These are phyloP conservation scores for Paraescarpia echinospica DNA, from an alignment of 1,140 invertebrate species.

Conservation along the genomic window DNA sequence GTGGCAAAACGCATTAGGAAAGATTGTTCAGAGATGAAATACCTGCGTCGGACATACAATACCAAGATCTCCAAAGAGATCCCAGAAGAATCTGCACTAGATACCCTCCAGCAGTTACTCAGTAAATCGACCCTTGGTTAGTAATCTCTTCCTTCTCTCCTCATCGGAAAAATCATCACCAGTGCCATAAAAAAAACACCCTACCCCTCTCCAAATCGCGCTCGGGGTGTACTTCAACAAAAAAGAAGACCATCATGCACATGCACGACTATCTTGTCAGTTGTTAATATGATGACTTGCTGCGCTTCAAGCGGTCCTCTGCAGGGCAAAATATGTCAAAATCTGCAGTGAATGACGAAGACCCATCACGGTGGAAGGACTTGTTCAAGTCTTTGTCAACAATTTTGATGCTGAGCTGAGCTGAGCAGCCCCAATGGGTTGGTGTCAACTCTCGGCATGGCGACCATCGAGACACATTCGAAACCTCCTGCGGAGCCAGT, in stretches of 20 bases:
- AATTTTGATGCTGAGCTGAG: slow-evolving; percentile 28
- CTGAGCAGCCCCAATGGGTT: not conserved
- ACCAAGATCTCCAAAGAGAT: not conserved
- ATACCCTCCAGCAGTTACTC: not conserved
- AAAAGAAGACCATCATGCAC: slow-evolving; percentile 21
- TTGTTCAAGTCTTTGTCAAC: slow-evolving; percentile 30
- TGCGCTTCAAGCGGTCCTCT: slow-evolving; percentile 33
- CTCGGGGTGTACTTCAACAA: slow-evolving; percentile 29
- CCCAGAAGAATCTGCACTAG: not conserved
- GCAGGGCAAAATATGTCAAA: slow-evolving; percentile 15
- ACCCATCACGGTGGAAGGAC: not conserved
- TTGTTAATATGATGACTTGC: slow-evolving; percentile 35
- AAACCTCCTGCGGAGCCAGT: not conserved
- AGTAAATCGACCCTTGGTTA: slow-evolving; percentile 9
- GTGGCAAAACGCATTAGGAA: no score
- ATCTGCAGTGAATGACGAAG: not conserved
- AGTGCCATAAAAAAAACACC: slow-evolving; percentile 23
- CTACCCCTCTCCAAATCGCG: slow-evolving; percentile 29
- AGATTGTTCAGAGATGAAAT: not conserved
- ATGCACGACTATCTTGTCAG: slow-evolving; percentile 30
- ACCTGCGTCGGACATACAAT: not conserved
- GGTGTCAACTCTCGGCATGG: not conserved
- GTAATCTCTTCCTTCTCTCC: slow-evolving; percentile 23
- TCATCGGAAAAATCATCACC: slow-evolving; percentile 34
- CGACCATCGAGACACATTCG: not conserved